These are phyloP conservation scores for Odontesthes bonariensis DNA, from an alignment of 2,113 vertebrate genomes.

Conservation along the genomic window DNA sequence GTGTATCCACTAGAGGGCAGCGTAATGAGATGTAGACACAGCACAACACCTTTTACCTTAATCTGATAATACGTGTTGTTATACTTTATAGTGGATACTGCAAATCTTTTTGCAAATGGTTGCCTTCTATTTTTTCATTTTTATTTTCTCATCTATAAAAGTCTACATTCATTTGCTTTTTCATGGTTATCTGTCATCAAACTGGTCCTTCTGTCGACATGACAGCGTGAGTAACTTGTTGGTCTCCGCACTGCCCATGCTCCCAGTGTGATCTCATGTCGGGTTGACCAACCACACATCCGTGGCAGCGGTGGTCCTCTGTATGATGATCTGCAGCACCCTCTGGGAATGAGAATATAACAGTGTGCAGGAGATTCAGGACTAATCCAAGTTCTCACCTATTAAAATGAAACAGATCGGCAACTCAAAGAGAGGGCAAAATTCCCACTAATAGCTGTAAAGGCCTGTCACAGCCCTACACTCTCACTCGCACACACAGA, in stretches of 20 bases:
- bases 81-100: no score
- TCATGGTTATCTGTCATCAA: slow-evolving; percentile 4
- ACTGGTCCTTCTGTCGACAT: slow-evolving; percentile 24
- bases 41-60: no score
- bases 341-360: slow-evolving; percentile 45
- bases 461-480: slow-evolving; percentile 46
- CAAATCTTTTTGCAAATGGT: not conserved
- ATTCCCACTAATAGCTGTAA: slow-evolving; percentile 49
- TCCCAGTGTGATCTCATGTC: slow-evolving; percentile 52
- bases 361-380: slow-evolving; percentile 45
- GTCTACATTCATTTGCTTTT: not conserved
- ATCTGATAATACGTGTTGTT: no score
- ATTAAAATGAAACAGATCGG: slow-evolving; percentile 71
- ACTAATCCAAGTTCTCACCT: slow-evolving; percentile 70
- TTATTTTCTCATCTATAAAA: not conserved
- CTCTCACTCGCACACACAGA: slow-evolving; percentile 30
- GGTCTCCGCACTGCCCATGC: slow-evolving; percentile 10
- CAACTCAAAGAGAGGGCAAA: slow-evolving; percentile 65
- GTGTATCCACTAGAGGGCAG: no score
- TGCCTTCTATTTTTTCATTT: not conserved
- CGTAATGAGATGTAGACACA: no score
- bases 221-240: slow-evolving; percentile 27
- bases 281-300: slow-evolving; percentile 36
- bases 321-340: slow-evolving; percentile 57
- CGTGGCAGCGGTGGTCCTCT: slow-evolving; percentile 48